These are phyloP conservation scores for Montipora capricornis DNA, from an alignment of 64 coral and sea anemone species.

Conservation along the genomic window DNA sequence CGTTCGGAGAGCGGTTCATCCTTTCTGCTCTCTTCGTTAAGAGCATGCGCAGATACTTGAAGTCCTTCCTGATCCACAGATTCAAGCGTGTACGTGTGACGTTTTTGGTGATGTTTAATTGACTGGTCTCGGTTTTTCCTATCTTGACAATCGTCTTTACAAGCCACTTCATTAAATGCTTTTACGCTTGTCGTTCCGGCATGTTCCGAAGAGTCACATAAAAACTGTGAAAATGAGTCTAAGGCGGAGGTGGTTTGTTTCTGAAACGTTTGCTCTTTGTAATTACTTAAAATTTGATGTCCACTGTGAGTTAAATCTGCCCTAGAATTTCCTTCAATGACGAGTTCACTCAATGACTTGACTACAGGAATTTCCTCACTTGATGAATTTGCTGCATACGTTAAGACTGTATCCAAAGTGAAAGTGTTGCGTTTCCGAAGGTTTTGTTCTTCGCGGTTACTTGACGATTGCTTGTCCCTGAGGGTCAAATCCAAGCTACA, in stretches of 20 bases:
- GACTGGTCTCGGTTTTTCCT: not conserved
- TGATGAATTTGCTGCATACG: conserved; percentile 57
- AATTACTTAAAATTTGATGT: not conserved
- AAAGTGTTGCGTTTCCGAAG: conserved; percentile 49
- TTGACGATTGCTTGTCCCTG: not conserved
- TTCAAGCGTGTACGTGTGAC: not conserved
- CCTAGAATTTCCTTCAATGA: not conserved
- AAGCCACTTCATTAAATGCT: not conserved
- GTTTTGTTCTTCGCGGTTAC: not conserved
- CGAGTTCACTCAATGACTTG: not conserved
- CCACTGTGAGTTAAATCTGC: not conserved
- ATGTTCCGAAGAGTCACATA: no score
- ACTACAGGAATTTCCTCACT: conserved; percentile 58
- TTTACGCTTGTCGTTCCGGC: no score
- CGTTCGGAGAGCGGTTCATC: not conserved
- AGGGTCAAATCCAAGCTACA: not conserved
- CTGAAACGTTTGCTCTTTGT: not conserved
- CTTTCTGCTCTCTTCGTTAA: not conserved
- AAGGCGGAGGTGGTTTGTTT: conserved; percentile 66
- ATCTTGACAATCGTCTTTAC: not conserved
- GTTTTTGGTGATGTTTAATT: not conserved
- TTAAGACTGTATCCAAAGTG: conserved; percentile 70
- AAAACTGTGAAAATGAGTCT: conserved; percentile 37
- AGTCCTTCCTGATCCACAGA: not conserved
- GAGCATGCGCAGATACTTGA: not conserved